Percentiles rank a stretch among this genome's conserved stretches.
Evolutionary conservation across 2,113 vertebrate genomes (phyloP).

Genomic region (Thermophis baileyi): DNA sequence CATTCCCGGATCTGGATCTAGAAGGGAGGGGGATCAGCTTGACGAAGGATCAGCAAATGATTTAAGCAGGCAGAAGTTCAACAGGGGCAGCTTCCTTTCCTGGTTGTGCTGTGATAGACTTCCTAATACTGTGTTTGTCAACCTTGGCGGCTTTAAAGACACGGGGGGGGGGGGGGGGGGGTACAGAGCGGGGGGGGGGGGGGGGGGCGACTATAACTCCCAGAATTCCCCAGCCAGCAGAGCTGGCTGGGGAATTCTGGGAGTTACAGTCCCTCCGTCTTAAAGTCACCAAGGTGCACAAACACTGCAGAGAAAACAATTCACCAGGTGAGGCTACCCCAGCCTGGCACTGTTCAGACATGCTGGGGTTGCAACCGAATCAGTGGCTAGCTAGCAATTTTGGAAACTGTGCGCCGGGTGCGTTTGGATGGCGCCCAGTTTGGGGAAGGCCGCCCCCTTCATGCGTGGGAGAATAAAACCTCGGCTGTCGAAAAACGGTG

Average conservation of each 20-base stretch:
- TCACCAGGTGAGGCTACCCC: not conserved
- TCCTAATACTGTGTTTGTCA: not conserved
- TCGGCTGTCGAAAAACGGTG: accelerated
- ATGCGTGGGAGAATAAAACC: not conserved
- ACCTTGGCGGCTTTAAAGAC: not conserved
- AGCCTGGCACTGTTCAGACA: not conserved
- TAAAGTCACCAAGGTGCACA: not conserved
- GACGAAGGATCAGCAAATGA: not conserved
- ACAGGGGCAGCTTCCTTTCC: no score
- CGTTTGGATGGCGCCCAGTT: not conserved
- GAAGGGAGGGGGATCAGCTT: no score
- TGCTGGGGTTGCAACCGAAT: not conserved
- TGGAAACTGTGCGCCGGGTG: not conserved
- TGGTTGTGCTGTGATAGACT: not conserved
- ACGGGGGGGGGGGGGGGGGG: no score
- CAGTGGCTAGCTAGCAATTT: not conserved
- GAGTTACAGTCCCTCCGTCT: not conserved
- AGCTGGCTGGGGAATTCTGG: not conserved
- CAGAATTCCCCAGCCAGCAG: no score
- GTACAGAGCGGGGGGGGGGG: no score
- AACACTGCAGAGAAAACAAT: not conserved
- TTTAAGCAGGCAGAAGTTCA: not conserved
- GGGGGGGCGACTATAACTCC: no score
- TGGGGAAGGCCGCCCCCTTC: not conserved
- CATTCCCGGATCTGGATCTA: not conserved